Evolutionary conservation across 2,797 vertebrate species (phyloP), one percentile per base, ranked within the genome.

Genomic region (Apodemus agrarius): DNA sequence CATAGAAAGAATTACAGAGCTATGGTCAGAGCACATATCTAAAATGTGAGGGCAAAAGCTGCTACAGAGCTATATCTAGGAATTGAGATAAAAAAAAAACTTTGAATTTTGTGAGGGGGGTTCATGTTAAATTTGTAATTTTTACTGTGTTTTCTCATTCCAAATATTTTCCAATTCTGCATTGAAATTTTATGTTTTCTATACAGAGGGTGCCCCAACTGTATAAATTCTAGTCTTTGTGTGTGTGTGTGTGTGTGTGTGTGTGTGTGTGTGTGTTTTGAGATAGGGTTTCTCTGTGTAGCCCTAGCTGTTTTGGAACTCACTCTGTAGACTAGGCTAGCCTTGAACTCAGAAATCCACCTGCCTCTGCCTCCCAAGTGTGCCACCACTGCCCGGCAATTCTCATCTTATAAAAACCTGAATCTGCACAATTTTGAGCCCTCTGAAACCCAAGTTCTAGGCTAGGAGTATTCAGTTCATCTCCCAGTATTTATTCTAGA

Each of bases 131-230:
- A n/a, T 52, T 72, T 92, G 6, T 75, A 63, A 74, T 67, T 86
- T 89, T 22, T 74, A 52, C 52, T 74, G 63, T 93, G 1, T 49
- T 86, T 95, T 69, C 8, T 90, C 26, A 95, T 81, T 93, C 78
- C 46, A 81, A 88, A 67, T 74, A 59, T 2, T 69, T 16, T 52
- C 34, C 40, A 59, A 76, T 65, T 94, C 9, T 65, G 37, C 84
- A 69, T 88, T 91, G 22, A 92, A 75, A 72, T 85, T 59, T 57
- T 92, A 12, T 76, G 40, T 31, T 72, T 89, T 92, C 76, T 78
- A 78, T 80, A 22, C 57, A 67, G 80, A 29, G 0, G 3, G 0
- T 0, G 6, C 16, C 16, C 57, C 26, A 37, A n/a, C 49, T 92
- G 86, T 75, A 88, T 67, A 84, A 93, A 24, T 89, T 93, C 17